Conservation (phyloP, 2,888 invertebrate genomes). For the Polyploca ridens region DNA sequence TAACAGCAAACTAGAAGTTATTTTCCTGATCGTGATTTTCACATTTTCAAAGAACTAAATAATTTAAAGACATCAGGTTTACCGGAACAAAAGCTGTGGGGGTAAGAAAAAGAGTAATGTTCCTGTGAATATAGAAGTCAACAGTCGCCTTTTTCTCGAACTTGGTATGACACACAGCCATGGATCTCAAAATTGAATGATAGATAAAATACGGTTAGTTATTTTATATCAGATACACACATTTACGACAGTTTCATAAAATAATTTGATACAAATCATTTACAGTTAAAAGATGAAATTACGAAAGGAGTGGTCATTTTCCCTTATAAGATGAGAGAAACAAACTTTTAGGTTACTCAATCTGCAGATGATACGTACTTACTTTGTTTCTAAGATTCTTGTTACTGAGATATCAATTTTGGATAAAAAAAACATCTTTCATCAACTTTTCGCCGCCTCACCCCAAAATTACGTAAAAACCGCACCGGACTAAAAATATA, state of each 20-base stretch:
- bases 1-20: too few relatives aligned
- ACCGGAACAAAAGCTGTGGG: too few relatives aligned
- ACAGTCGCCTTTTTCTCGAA: too few relatives aligned
- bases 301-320: neutral
- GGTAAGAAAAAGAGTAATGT: too few relatives aligned
- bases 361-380: neutral
- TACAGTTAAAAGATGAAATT: neutral
- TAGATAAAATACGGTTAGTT: neutral
- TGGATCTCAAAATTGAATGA: neutral
- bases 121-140: too few relatives aligned
- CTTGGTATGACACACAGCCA: too few relatives aligned
- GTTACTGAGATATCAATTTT: too few relatives aligned
- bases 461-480: neutral
- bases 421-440: too few relatives aligned
- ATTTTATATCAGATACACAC: neutral
- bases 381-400: too few relatives aligned
- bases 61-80: too few relatives aligned
- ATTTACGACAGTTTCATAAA: neutral
- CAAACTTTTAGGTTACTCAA: neutral
- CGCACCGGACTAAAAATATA: neutral
- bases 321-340: neutral
- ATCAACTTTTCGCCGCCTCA: neutral
- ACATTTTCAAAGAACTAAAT: too few relatives aligned
- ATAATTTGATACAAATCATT: slow-evolving; percentile 1
- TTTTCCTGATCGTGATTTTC: too few relatives aligned